These are phyloP conservation scores for Helicolenus hilgendorfi DNA, from an alignment of 2,797 vertebrate genomes.

Conservation along the genomic window DNA sequence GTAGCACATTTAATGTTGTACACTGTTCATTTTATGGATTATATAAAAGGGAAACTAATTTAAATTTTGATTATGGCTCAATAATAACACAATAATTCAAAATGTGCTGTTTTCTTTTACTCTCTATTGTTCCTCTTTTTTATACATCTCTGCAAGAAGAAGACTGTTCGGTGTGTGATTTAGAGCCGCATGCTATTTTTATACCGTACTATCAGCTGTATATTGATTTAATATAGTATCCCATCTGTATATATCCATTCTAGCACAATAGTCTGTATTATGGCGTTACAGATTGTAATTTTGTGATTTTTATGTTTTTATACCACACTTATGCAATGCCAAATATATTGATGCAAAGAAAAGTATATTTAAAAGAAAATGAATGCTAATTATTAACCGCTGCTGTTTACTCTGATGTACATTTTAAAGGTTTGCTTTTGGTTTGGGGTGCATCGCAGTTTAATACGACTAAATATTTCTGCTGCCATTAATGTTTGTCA, in stretches of 20 bases:
- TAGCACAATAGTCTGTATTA: conserved; percentile 45
- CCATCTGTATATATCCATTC: conserved; percentile 62
- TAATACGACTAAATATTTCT: conserved; percentile 40
- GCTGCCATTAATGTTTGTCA: conserved; percentile 14
- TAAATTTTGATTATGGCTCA: conserved; percentile 1
- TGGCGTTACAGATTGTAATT: conserved; percentile 54
- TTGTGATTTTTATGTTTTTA: conserved; percentile 83
- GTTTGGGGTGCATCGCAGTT: conserved; percentile 36
- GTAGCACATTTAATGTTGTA: conserved; percentile 42
- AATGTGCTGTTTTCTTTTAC: conserved; percentile 26
- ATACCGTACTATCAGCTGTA: conserved; percentile 70
- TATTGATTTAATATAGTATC: conserved; percentile 48
- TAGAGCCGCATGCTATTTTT: conserved; percentile 86
- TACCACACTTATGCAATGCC: conserved; percentile 76
- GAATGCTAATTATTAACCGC: conserved; percentile 46
- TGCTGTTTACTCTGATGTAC: conserved; percentile 25
- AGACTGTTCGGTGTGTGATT: conserved; percentile 65
- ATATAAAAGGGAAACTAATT: conserved; percentile 45
- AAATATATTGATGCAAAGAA: conserved; percentile 48
- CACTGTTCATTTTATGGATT: conserved; percentile 30
- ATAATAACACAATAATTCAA: conserved; percentile 14
- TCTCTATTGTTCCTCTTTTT: conserved; percentile 5
- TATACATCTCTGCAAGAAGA: conserved; percentile 45
- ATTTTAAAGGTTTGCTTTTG: conserved; percentile 54
- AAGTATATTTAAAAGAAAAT: conserved; percentile 54